These are phyloP conservation scores for Sinopyrophorus schimmeli DNA, from an alignment of 2,888 invertebrate genomes.

Conservation along the genomic window DNA sequence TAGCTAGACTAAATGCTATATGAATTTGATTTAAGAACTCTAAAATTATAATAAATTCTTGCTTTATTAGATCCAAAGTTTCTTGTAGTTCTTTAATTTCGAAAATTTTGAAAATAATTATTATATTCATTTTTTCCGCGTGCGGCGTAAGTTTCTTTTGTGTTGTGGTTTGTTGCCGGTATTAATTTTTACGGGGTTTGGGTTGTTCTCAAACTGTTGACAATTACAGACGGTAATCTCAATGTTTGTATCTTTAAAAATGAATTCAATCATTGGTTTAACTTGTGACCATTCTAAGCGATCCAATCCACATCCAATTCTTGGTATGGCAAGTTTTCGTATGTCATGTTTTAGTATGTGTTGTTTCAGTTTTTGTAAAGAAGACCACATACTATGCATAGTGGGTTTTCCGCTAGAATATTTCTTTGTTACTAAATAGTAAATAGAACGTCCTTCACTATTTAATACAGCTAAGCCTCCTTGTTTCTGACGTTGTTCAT, in stretches of 20 bases:
- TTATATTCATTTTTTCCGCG: no score
- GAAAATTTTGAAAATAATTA: no score
- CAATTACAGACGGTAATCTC: slow-evolving; percentile 60
- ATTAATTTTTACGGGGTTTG: no score
- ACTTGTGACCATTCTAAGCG: slow-evolving; percentile 65
- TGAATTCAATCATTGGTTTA: slow-evolving; percentile 55
- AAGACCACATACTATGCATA: slow-evolving; percentile 54
- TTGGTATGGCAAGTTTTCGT: slow-evolving; percentile 63
- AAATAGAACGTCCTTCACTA: slow-evolving; percentile 56
- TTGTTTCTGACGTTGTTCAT: slow-evolving; percentile 47
- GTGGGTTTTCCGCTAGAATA: slow-evolving; percentile 59
- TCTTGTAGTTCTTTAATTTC: no score
- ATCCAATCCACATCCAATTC: slow-evolving; percentile 70
- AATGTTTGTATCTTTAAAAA: slow-evolving; percentile 58
- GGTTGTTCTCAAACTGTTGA: no score
- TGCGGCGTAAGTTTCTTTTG: no score
- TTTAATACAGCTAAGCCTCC: slow-evolving; percentile 59
- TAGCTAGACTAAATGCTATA: no score
- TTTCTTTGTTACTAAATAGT: slow-evolving; percentile 67
- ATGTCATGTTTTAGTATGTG: slow-evolving; percentile 57
- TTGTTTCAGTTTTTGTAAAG: slow-evolving; percentile 53
- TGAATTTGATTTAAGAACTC: no score
- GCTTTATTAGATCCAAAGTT: no score
- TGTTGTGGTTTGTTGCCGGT: no score
- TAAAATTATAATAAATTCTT: no score